These are phyloP conservation scores for Herpetotheres cachinnans DNA, from an alignment of 2,113 vertebrate species.

Conservation along the genomic window DNA sequence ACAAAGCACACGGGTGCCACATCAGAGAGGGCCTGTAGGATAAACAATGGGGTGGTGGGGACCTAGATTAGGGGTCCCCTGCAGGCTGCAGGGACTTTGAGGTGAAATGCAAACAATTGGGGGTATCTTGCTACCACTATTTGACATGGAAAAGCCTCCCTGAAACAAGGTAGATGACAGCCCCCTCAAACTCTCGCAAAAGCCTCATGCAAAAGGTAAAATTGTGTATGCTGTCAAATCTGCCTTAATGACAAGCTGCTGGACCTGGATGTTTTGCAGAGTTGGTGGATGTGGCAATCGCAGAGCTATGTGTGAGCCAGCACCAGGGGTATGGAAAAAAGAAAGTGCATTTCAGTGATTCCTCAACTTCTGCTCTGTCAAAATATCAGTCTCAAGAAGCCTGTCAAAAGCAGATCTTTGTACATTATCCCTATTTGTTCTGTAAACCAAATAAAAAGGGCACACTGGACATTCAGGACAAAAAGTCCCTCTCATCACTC, in stretches of 20 bases:
- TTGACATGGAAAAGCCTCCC: neutral
- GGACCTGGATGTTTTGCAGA: neutral
- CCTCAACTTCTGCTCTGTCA: neutral
- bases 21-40: neutral
- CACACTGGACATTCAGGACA: neutral
- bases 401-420: neutral
- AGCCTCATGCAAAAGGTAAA: neutral
- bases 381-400: neutral
- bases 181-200: neutral
- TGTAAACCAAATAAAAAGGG: neutral
- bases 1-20: neutral
- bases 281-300: neutral
- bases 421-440: neutral
- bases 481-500: neutral
- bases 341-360: neutral
- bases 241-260: neutral
- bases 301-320: neutral
- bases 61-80: neutral
- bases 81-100: neutral
- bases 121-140: neutral
- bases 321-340: neutral
- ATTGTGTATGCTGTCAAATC: neutral
- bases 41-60: neutral
- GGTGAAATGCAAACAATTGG: neutral
- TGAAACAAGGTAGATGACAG: neutral